Conservation (phyloP, 2,113 vertebrate genomes). For the Aplodontia rufa region DNA sequence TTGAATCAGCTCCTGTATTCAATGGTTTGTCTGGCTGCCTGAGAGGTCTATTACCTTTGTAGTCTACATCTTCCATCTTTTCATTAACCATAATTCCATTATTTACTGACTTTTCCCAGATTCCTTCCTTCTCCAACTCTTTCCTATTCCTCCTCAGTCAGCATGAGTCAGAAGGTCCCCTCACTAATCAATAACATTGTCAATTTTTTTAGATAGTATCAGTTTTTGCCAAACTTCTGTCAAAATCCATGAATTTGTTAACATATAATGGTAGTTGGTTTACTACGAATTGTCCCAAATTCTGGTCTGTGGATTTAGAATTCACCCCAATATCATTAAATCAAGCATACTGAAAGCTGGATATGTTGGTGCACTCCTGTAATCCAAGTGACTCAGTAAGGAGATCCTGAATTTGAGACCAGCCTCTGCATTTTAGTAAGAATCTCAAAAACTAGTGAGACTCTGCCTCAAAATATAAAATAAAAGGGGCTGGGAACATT, state of each 20-base stretch:
- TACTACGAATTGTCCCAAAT: not conserved
- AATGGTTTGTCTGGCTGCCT: constrained; percentile 24
- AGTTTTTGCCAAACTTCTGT: constrained; percentile 15
- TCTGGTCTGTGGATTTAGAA: constrained; percentile 21
- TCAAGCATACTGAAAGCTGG: not conserved
- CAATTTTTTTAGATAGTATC: not conserved
- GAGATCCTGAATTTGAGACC: too few species aligned
- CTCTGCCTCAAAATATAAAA: too few species aligned
- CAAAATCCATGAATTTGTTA: not conserved
- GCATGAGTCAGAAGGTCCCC: not conserved
- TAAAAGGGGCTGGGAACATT: too few species aligned
- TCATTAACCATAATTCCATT: constrained; percentile 10
- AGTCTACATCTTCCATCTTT: not conserved
- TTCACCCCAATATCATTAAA: not conserved
- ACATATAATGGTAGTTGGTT: not conserved
- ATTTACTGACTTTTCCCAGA: not conserved
- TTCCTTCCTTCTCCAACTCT: not conserved
- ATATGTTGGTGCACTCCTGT: too few species aligned
- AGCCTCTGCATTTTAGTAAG: too few species aligned
- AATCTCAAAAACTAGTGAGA: too few species aligned
- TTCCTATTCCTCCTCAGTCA: not conserved
- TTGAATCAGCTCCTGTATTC: constrained; percentile 16
- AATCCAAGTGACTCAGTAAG: too few species aligned
- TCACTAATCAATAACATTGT: not conserved
- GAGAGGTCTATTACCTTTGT: constrained; percentile 26